Percentiles rank a stretch among this genome's conserved stretches.
These are phyloP conservation scores for Menidia menidia DNA, from an alignment of 2,797 vertebrate genomes.

Conservation along the genomic window DNA sequence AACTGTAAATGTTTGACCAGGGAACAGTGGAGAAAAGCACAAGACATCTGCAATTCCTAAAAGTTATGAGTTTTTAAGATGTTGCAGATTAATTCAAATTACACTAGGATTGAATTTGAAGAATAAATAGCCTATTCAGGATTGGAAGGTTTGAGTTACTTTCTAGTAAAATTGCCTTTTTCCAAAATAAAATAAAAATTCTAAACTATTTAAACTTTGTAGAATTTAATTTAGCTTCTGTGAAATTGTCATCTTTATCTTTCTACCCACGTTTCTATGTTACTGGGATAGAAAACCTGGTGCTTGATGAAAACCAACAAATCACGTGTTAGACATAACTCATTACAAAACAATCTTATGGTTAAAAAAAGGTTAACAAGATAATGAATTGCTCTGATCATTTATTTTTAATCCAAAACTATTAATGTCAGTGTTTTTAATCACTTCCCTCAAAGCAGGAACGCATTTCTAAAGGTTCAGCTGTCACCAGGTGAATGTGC, in stretches of 20 bases:
- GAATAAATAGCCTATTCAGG: constrained; percentile 5
- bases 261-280: not conserved
- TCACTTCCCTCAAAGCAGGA: constrained; percentile 10
- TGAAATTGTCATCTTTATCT: constrained; percentile 9
- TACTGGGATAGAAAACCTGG: not conserved
- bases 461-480: constrained; percentile 18
- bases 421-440: too few species aligned
- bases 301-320: not conserved
- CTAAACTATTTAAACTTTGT: too few species aligned
- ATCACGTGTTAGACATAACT: not conserved
- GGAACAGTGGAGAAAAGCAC: constrained; percentile 18
- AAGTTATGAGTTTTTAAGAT: constrained; percentile 18
- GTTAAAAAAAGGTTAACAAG: too few species aligned
- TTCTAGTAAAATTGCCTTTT: not conserved
- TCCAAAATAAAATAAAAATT: not conserved
- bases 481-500: constrained; percentile 59
- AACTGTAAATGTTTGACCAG: constrained; percentile 23
- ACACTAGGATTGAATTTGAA: constrained; percentile 11
- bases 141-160: constrained; percentile 1
- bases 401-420: too few species aligned
- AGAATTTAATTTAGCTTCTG: constrained; percentile 8
- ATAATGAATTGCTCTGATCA: too few species aligned
- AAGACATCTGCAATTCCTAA: constrained; percentile 4
- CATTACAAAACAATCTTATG: too few species aligned
- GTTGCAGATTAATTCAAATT: constrained; percentile 18